Percentiles rank a stretch among this genome's conserved stretches.
phyloP scores from a whole-genome alignment of 2,888 invertebrate species.

The Zaprionus lineosus region DNA sequence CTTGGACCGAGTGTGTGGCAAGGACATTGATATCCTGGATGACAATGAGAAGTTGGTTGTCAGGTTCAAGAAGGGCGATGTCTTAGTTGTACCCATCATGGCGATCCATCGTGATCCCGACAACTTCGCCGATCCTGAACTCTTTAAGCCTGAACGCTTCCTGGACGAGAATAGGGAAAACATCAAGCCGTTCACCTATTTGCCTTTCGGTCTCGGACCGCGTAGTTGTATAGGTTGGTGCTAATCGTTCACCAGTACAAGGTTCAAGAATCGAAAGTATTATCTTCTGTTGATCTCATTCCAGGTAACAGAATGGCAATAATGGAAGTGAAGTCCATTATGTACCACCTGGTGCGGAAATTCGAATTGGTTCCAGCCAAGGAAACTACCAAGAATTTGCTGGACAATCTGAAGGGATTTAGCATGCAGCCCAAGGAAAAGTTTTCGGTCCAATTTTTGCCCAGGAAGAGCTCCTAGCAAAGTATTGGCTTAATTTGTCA shows the following conservation, averaged over 20 bases:
- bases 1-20: slow-evolving; percentile 83
- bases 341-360: slow-evolving; percentile 62
- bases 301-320: slow-evolving; percentile 70
- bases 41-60: slow-evolving; percentile 44
- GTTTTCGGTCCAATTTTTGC: slow-evolving; percentile 68
- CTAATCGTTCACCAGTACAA: background rate
- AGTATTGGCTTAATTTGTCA: too few relatives aligned
- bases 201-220: slow-evolving; percentile 83
- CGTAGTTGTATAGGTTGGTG: slow-evolving; percentile 80
- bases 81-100: slow-evolving; percentile 79
- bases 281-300: background rate
- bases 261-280: background rate
- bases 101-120: slow-evolving; percentile 83
- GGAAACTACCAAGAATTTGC: slow-evolving; percentile 57
- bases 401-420: slow-evolving; percentile 48
- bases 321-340: slow-evolving; percentile 72
- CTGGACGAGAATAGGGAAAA: slow-evolving; percentile 66
- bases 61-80: slow-evolving; percentile 45
- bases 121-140: slow-evolving; percentile 81
- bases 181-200: slow-evolving; percentile 46
- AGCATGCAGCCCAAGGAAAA: slow-evolving; percentile 55
- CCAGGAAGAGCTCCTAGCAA: slow-evolving; percentile 26
- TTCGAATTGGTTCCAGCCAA: slow-evolving; percentile 60
- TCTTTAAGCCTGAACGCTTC: slow-evolving; percentile 85
- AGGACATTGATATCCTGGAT: slow-evolving; percentile 82